phyloP scores from a whole-genome alignment of 2,113 vertebrate genomes.

The Xyliphius kryptos region DNA sequence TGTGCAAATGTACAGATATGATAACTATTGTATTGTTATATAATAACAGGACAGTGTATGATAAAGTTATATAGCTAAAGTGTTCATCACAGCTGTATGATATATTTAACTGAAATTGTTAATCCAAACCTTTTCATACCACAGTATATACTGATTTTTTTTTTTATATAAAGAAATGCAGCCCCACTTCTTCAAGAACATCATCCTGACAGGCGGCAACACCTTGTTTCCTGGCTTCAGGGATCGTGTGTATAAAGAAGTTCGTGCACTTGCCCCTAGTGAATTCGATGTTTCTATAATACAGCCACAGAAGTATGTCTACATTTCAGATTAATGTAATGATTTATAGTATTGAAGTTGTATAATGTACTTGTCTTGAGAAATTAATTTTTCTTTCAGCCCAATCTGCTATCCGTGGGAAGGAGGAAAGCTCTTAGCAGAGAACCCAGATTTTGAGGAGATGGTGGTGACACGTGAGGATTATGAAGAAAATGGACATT shows the following conservation, averaged over 20 bases:
- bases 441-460: slow-evolving; percentile 91
- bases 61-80: no score
- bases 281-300: slow-evolving; percentile 85
- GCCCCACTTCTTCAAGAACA: slow-evolving; percentile 95
- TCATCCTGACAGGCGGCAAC: slow-evolving; percentile 91
- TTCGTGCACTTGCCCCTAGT: slow-evolving; percentile 83
- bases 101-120: no score
- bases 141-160: no score
- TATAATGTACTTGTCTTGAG: background rate
- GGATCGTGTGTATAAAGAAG: slow-evolving; percentile 85
- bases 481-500: slow-evolving; percentile 95
- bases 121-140: no score
- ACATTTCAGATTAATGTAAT: background rate
- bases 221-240: slow-evolving; percentile 85
- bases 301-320: slow-evolving; percentile 82
- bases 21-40: no score
- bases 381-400: slow-evolving; percentile 60
- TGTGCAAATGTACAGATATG: no score
- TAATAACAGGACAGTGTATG: no score
- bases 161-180: slow-evolving; percentile 97
- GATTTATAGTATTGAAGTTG: background rate
- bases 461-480: slow-evolving; percentile 94
- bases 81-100: no score
- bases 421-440: slow-evolving; percentile 89
- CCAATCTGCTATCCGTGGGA: slow-evolving; percentile 91